Percentiles rank a stretch among this genome's conserved stretches.
Evolutionary conservation across 2,797 vertebrate species (phyloP).

Genomic region (Tadarida brasiliensis): DNA sequence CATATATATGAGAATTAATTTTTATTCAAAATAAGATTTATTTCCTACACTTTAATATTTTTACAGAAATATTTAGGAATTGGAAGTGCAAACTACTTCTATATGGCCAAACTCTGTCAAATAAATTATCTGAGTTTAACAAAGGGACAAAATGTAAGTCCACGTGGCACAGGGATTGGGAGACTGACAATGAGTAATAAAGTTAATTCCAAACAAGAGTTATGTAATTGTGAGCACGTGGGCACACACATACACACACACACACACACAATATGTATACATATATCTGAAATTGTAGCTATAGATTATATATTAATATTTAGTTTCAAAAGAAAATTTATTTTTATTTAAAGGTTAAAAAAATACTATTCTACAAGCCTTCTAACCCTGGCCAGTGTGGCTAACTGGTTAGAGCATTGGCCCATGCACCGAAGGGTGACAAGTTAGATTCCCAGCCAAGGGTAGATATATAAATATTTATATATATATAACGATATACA

Average conservation of each 20-base stretch:
- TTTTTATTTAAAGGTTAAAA: background rate
- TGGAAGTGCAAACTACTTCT: background rate
- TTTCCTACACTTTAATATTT: background rate
- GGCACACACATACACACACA: too few relatives aligned
- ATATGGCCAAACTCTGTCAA: background rate
- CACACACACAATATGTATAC: too few relatives aligned
- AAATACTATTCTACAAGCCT: too few relatives aligned
- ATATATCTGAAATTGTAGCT: background rate
- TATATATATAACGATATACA: too few relatives aligned
- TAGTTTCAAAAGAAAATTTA: background rate
- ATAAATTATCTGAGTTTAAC: background rate
- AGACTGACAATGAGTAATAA: background rate
- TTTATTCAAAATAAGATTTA: background rate
- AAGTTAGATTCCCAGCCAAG: too few relatives aligned
- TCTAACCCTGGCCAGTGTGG: too few relatives aligned
- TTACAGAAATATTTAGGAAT: background rate
- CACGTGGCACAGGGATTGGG: background rate
- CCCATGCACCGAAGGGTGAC: too few relatives aligned
- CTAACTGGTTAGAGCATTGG: too few relatives aligned
- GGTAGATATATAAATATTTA: too few relatives aligned
- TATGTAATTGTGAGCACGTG: background rate
- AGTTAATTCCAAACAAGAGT: background rate
- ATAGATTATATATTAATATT: background rate
- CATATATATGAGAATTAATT: background rate
- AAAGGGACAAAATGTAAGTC: background rate